These are phyloP conservation scores for Hippocampus mohnikei DNA, from an alignment of 2,113 vertebrate species.

Conservation along the genomic window DNA sequence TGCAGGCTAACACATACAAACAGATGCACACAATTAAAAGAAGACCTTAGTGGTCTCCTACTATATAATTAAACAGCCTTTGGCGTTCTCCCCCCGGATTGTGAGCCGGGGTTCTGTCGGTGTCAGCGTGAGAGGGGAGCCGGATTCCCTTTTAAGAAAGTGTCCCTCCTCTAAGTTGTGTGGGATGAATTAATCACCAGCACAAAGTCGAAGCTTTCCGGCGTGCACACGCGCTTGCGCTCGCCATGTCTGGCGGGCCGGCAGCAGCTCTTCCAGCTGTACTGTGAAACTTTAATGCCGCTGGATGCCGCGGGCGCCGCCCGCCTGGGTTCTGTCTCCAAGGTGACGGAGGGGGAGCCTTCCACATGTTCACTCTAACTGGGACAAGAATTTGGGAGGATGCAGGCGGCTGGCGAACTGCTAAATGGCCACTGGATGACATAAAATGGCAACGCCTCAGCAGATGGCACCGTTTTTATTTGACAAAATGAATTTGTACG, in stretches of 20 bases:
- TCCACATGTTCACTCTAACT: slow-evolving; percentile 53
- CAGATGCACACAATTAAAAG: slow-evolving; percentile 63
- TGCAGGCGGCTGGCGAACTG: slow-evolving; percentile 22
- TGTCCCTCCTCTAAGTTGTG: slow-evolving; percentile 35
- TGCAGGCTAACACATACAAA: slow-evolving; percentile 53
- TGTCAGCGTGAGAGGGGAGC: slow-evolving; percentile 32
- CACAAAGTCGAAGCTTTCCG: slow-evolving; percentile 69
- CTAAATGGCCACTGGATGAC: slow-evolving; percentile 8
- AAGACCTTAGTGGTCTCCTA: slow-evolving; percentile 61
- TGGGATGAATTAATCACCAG: slow-evolving; percentile 65
- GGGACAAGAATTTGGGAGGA: slow-evolving; percentile 34
- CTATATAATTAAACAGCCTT: slow-evolving; percentile 76
- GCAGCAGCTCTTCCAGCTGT: slow-evolving; percentile 67
- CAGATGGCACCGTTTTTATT: neutral
- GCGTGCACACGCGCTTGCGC: slow-evolving; percentile 24
- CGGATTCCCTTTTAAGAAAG: slow-evolving; percentile 25
- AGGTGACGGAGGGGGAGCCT: slow-evolving; percentile 31
- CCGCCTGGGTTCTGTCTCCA: slow-evolving; percentile 49
- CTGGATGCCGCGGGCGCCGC: slow-evolving; percentile 52
- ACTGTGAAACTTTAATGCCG: slow-evolving; percentile 72
- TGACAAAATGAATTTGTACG: neutral
- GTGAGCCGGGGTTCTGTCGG: slow-evolving; percentile 56
- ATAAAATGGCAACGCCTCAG: neutral
- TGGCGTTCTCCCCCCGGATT: slow-evolving; percentile 46
- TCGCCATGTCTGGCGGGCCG: slow-evolving; percentile 52